Conservation (phyloP, 1,140 invertebrate genomes). For the Harpegnathos saltator region DNA sequence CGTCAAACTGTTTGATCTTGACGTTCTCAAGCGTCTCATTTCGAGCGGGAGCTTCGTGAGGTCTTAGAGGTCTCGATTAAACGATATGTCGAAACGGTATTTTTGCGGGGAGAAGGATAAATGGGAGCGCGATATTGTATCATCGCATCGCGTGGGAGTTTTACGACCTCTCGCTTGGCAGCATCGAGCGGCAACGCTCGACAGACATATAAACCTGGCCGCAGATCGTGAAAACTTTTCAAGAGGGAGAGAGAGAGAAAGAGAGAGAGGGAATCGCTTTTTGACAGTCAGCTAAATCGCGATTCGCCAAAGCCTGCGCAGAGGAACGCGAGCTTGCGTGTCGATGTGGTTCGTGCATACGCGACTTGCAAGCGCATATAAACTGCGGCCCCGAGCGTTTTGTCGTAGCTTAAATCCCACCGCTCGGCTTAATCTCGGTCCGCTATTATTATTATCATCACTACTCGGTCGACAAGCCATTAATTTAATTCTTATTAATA, state of each 20-base stretch:
- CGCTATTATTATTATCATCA: conserved; percentile 55
- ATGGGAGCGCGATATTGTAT: background rate
- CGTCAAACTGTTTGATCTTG: no score
- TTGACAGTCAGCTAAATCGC: conserved; percentile 19
- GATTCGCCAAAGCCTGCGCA: conserved; percentile 16
- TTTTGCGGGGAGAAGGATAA: background rate
- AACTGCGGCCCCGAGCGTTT: conserved; percentile 25
- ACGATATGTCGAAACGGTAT: background rate
- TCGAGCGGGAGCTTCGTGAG: no score
- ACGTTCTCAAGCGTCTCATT: no score
- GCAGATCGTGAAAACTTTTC: conserved; percentile 30
- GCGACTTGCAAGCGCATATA: conserved; percentile 29
- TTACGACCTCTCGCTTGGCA: conserved; percentile 23
- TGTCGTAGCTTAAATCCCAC: conserved; percentile 27
- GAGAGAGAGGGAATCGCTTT: background rate
- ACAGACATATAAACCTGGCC: background rate
- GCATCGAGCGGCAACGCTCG: conserved; percentile 4
- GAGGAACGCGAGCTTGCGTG: conserved; percentile 51
- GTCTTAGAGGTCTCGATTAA: conserved; percentile 1
- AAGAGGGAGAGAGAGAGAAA: background rate
- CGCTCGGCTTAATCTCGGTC: conserved; percentile 35
- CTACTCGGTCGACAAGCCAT: conserved; percentile 17
- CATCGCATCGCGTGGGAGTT: conserved; percentile 1
- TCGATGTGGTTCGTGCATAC: conserved; percentile 42
- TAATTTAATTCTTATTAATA: conserved; percentile 48